Base-by-base conservation (phyloP, 2,888 invertebrate genomes). In the Caenorhabditis angaria region DNA sequence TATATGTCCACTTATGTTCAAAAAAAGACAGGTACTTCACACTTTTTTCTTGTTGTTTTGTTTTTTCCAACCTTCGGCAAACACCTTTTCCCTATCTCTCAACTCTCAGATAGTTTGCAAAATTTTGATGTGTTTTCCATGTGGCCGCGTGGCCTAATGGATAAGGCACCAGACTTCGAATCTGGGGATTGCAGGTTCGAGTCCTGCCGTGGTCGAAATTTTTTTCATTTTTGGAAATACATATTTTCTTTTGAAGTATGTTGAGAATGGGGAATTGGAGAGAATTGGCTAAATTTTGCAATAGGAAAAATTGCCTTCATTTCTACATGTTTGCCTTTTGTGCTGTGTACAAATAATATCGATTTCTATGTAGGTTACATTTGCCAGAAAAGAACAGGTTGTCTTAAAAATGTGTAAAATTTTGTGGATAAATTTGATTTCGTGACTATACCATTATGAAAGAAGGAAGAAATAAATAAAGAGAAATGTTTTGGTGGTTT, bases 141-240 rank as follows among this genome's bases (percentile, higher is more conserved):
- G 67, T 64, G 79, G 77, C 79, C 79, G 79, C 77, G 77, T 80
- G 80, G 80, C 80, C 76, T 70, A 80, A 78, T 80, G 77, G 77
- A 80, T 80, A 80, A 76, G 70, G 77, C 80, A 76, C 75, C 74
- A 76, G 80, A 80, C 77, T 80, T 78, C 77, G 80, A 65, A 78
- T 80, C 77, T 75, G 75, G 75, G 72, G 70, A 70, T 71, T 76
- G 75, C 64, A 76, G 77, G 77, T 75, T 74, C 70, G 74, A 74
- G 77, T 74, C 70, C 70, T 77, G 77, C 70, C 70, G 73, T 76
- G 70, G 76, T 76, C 76, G 72, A 72, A 76, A 76, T 54, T 65
- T 67, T 62, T 76, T 76, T 29, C 20, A 61, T 56, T 64, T 61
- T 60, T 56, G 35, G 41, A 18, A n/a, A n/a, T n/a, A n/a, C n/a